A percentile compares a stretch with the other conserved stretches of the same genome.
Conservation (phyloP, 2,888 invertebrate genomes). For the Sthenelais limicola region DNA sequence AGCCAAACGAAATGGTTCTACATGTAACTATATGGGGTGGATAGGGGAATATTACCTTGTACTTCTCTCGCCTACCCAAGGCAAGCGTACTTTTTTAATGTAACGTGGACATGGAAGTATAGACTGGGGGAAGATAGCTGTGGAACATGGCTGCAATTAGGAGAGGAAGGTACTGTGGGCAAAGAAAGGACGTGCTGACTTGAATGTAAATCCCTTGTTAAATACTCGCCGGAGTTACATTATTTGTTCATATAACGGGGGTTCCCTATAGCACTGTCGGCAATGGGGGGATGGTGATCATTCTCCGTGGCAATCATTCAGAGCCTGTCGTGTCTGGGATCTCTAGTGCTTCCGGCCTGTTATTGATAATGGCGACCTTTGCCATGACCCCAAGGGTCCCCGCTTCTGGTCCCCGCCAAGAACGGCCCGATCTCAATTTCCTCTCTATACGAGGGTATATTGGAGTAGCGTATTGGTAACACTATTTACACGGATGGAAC, state of each 20-base stretch:
- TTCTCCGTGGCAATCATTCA: background rate
- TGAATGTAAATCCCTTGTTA: background rate
- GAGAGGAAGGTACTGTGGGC: background rate
- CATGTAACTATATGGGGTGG: background rate
- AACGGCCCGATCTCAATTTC: background rate
- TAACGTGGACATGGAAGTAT: background rate
- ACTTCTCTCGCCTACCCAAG: background rate
- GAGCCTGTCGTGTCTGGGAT: background rate
- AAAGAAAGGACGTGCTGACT: background rate
- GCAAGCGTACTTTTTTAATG: too few relatives aligned
- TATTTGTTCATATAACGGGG: too few relatives aligned
- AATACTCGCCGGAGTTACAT: background rate
- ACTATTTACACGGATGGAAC: background rate
- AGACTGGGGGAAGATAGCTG: background rate
- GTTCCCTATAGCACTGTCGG: background rate
- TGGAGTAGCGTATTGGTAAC: background rate
- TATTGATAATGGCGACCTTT: slow-evolving; percentile 28
- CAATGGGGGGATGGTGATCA: background rate
- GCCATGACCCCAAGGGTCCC: background rate
- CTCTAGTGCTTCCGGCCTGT: background rate
- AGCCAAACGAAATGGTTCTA: slow-evolving; percentile 10
- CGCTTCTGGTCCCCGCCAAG: background rate
- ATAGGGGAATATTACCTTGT: slow-evolving; percentile 2
- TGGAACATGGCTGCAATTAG: background rate
- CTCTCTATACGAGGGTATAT: slow-evolving; percentile 17